Percentiles rank a stretch among this genome's conserved stretches.
These are phyloP conservation scores for Neotragus pygmaeus DNA, from an alignment of 2,113 vertebrate genomes.

Conservation along the genomic window DNA sequence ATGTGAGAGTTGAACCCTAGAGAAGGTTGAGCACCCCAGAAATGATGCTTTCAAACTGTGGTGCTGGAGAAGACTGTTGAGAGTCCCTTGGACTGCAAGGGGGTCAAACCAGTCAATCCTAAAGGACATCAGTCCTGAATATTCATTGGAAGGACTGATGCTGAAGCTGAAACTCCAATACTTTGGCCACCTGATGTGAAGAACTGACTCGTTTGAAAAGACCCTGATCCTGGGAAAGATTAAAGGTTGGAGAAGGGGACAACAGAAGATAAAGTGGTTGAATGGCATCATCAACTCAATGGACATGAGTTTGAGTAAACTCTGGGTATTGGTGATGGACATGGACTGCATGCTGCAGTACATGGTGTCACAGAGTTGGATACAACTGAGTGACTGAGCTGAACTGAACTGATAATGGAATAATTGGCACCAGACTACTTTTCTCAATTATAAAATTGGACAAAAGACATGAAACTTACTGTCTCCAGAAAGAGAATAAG, in stretches of 20 bases:
- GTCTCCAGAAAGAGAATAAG: not conserved
- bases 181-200: not conserved
- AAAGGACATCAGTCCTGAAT: not conserved
- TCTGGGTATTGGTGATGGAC: not conserved
- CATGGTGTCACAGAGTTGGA: not conserved
- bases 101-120: not conserved
- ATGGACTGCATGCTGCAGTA: not conserved
- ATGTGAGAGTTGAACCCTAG: not conserved
- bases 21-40: not conserved
- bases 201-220: not conserved
- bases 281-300: not conserved
- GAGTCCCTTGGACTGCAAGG: not conserved
- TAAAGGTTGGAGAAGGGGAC: not conserved
- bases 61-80: not conserved
- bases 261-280: not conserved
- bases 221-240: not conserved
- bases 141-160: not conserved
- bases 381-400: not conserved
- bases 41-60: not conserved
- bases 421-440: not conserved
- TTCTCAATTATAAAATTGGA: not conserved
- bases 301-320: not conserved
- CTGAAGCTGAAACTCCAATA: not conserved
- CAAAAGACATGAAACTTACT: not conserved
- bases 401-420: not conserved